Evolutionary conservation across 2,888 invertebrate species (phyloP), one percentile per base, ranked within the genome.

Genomic region (Melipona bicolor): DNA sequence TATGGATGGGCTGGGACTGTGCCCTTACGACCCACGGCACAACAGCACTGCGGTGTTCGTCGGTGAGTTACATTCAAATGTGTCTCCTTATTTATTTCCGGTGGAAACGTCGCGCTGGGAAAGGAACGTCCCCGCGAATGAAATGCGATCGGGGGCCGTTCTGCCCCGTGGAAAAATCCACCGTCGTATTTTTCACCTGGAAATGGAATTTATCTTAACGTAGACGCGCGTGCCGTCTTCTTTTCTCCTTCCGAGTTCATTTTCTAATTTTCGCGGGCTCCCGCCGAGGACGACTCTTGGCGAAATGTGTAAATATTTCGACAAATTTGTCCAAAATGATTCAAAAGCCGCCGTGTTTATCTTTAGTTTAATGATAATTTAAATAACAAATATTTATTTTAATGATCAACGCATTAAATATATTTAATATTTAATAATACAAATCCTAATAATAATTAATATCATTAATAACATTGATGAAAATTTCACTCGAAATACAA

Each of bases 1-100:
- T 94, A 96, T 97, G 90, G 97, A 98, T 92, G 98, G 98, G 21
- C 96, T 97, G 90, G 98, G 98, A 68, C 96, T 98, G 86, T 98
- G 99, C 94, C 99, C 99, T 0, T 99, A 98, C 95, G 98, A 98
- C 95, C 99, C 99, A 6, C 96, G 97, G 87, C 99, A 99, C 95
- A 99, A 99, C 95, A 99, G 98, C 94, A 99, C 99, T 36, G 97
- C 98, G 69, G 97, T 98, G 89, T 97, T 96, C 94, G 96, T 96
- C 90, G 96, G 96, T 96, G 94, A 95, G 95, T 93, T 84, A 81
- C 13, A 52, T 27, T 52, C 17, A 2, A 50, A 65, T 65, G 43
- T n/a, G 27, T 27, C 50, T 27, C 3, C 27, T 27, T 27, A 50
- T 50, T 50, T 50, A 50, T 50, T 68, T 21, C 2, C 19, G 9